Evolutionary conservation across 2,113 vertebrate species (phyloP), one percentile per base, ranked within the genome.

Genomic region (Fukomys damarensis): DNA sequence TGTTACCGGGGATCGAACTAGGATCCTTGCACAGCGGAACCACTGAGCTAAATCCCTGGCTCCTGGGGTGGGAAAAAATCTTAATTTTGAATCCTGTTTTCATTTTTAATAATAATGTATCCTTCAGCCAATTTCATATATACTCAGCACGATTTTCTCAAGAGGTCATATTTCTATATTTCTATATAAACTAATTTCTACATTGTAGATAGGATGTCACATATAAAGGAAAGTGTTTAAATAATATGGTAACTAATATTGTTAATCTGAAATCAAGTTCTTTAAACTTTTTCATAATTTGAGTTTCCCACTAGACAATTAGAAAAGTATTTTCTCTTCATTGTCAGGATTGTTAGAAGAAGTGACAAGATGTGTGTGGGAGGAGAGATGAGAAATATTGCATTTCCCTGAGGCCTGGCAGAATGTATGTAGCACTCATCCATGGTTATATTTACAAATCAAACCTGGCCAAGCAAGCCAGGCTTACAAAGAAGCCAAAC

Each of bases 301-400:
- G 43, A 3, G 38, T 79, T 24, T 13, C 32, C 86, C 32, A 30
- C 38, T 24, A 49, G 54, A 82, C n/a, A 59, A 54, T 2, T 19
- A 13, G 17, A 89, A 5, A n/a, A 63, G 2, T 17, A 68, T 30
- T 2, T 1, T 94, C 8, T 86, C 58, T 17, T 82, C 81, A 41
- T n/a, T 93, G 16, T 85, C 46, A 56, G 41, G 46, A 82, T 38
- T 79, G 1, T 85, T 70, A 52, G 35, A 88, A 91, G 63, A 89
- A 66, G 56, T 20, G 10, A 80, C 5, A 24, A 52, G 38, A 85
- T 38, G 2, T 20, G 4, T 19, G 32, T 11, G 43, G 43, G 30
- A 65, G 17, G 32, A 22, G 13, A 91, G 74, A 93, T 11, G 19
- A 32, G 16, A 32, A 82, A 58, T 14, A 9, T 7, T 35, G 3